phyloP scores from a whole-genome alignment of 2,797 vertebrate genomes.

The Taeniopygia guttata region DNA sequence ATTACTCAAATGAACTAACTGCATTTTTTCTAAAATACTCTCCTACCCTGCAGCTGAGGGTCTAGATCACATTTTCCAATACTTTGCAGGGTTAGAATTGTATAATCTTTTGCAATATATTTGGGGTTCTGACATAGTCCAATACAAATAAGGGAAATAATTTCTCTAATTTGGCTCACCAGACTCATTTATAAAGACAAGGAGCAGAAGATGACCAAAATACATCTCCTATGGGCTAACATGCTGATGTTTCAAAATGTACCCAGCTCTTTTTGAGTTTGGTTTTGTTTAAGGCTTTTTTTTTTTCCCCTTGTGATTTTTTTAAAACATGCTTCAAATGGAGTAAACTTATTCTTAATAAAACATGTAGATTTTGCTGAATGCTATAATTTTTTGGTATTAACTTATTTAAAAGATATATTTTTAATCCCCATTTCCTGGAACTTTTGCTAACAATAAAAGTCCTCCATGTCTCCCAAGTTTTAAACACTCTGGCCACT shows the following conservation, averaged over 20 bases:
- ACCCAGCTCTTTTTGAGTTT: neutral
- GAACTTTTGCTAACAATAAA: neutral
- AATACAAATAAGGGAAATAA: neutral
- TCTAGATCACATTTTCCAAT: neutral
- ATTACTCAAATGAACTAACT: neutral
- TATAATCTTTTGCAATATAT: neutral
- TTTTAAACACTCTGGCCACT: neutral
- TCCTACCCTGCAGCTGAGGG: neutral
- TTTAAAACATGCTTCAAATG: neutral
- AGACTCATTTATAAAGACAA: neutral
- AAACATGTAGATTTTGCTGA: fast-evolving
- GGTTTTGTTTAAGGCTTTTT: fast-evolving
- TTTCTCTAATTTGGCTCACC: neutral
- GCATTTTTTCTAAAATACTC: neutral
- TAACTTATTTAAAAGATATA: neutral
- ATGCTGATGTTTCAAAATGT: neutral
- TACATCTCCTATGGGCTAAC: neutral
- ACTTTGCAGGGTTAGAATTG: neutral
- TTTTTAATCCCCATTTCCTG: neutral
- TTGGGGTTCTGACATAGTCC: neutral
- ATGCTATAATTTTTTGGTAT: fast-evolving
- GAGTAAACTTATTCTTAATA: neutral
- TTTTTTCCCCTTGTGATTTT: neutral
- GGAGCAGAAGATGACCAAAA: neutral
- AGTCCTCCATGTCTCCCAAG: neutral